Evolutionary conservation across 2,888 invertebrate genomes (phyloP).

Genomic region (Nephrotoma appendiculata): DNA sequence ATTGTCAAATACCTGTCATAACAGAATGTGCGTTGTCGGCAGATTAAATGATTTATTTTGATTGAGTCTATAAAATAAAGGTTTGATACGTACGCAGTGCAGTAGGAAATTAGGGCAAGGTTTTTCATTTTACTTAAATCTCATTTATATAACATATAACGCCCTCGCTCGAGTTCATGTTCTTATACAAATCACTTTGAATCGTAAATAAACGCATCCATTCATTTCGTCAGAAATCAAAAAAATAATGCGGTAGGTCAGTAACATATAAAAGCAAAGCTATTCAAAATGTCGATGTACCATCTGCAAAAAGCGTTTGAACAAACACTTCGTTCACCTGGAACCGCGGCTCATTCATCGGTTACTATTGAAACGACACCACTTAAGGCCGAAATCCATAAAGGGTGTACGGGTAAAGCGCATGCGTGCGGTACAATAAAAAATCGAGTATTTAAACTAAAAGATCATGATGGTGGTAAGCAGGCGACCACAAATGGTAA

Average conservation of each 20-base stretch:
- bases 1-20: not conserved
- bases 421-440: slow-evolving; percentile 51
- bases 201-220: not conserved
- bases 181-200: not conserved
- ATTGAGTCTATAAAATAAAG: not conserved
- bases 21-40: not conserved
- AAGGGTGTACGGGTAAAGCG: slow-evolving; percentile 59
- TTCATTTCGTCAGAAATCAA: not conserved
- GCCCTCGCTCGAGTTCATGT: not conserved
- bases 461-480: not conserved
- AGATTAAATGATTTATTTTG: not conserved
- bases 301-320: slow-evolving; percentile 28
- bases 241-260: not conserved
- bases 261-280: not conserved
- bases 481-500: not conserved
- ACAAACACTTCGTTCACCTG: slow-evolving; percentile 26
- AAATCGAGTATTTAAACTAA: slow-evolving; percentile 8
- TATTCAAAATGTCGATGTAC: slow-evolving; percentile 21
- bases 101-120: not conserved
- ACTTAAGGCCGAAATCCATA: slow-evolving; percentile 37
- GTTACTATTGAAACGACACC: not conserved
- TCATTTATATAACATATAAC: not conserved
- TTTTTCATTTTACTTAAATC: not conserved
- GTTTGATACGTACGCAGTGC: too few species aligned
- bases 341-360: not conserved